These are phyloP conservation scores for Sebastes glaucus DNA, from an alignment of 2,797 vertebrate genomes.

Conservation along the genomic window DNA sequence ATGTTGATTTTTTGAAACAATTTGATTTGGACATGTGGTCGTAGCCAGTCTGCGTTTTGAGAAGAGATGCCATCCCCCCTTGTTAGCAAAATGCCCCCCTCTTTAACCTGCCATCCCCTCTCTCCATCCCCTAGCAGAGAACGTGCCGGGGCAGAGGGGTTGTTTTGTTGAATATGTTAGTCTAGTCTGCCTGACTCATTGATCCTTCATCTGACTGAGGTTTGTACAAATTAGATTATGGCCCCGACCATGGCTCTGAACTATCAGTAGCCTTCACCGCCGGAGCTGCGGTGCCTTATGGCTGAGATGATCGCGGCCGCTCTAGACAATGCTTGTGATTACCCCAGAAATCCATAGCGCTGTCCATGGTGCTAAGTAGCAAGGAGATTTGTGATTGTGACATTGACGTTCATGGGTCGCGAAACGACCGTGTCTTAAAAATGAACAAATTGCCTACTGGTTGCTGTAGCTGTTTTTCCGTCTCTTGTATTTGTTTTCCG, in stretches of 20 bases:
- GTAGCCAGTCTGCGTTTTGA: background rate
- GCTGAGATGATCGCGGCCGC: background rate
- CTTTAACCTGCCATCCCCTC: background rate
- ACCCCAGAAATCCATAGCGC: background rate
- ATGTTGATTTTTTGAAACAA: background rate
- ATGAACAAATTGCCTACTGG: too few species aligned
- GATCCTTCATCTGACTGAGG: background rate
- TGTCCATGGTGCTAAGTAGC: too few species aligned
- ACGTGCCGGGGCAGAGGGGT: background rate
- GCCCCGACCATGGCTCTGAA: too few species aligned
- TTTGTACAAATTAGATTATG: background rate
- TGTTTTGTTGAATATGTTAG: background rate
- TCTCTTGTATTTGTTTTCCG: background rate
- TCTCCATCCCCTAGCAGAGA: background rate
- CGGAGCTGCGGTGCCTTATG: accelerated
- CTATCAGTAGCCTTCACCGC: too few species aligned
- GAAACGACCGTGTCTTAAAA: too few species aligned
- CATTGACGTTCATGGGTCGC: too few species aligned
- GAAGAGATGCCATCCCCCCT: background rate
- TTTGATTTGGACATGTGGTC: background rate
- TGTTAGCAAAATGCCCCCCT: background rate
- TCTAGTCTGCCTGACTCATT: background rate
- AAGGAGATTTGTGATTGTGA: too few species aligned
- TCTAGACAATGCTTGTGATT: background rate
- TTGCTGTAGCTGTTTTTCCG: background rate